Evolutionary conservation across 30 jellyfish, hydroid and myxozoan species (phyloP).

Genomic region (Hydra vulgaris): DNA sequence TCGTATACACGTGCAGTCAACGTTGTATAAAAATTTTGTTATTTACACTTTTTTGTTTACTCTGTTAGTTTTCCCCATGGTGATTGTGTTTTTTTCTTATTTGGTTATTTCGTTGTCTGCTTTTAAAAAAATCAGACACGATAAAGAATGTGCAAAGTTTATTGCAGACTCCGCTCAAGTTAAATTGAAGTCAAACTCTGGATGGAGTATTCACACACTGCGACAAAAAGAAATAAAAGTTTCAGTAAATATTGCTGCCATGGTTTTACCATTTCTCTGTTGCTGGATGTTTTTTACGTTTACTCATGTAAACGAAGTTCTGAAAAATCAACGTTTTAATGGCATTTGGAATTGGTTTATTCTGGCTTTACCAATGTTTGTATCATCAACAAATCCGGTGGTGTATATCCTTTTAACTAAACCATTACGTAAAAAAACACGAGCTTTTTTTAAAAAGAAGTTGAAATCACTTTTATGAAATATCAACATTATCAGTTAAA

Average conservation of each 20-base stretch:
- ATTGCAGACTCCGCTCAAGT: neutral
- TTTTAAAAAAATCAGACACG: slow-evolving; percentile 15
- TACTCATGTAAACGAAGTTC: slow-evolving; percentile 12
- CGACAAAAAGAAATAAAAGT: slow-evolving; percentile 17
- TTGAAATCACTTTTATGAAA: no score
- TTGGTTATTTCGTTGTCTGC: slow-evolving; percentile 12
- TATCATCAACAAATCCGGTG: slow-evolving; percentile 21
- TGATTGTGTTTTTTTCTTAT: slow-evolving; percentile 1
- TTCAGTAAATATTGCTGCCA: slow-evolving; percentile 24
- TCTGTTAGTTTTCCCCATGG: slow-evolving; percentile 19
- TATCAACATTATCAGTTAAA: no score
- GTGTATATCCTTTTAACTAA: slow-evolving; percentile 16
- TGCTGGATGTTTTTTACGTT: slow-evolving; percentile 30
- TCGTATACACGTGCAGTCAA: slow-evolving; percentile 8
- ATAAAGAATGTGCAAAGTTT: slow-evolving; percentile 16
- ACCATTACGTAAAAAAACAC: slow-evolving; percentile 14
- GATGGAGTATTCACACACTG: slow-evolving; percentile 5
- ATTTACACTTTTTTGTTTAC: neutral
- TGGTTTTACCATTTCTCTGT: slow-evolving; percentile 20
- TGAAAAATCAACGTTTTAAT: neutral
- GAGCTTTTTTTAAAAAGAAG: slow-evolving; percentile 10
- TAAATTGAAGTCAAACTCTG: neutral
- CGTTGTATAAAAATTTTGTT: neutral
- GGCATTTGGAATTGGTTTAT: slow-evolving; percentile 25
- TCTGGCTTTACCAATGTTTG: slow-evolving; percentile 12